Conservation (phyloP, 1,140 invertebrate species). For the Lethrus apterus region DNA sequence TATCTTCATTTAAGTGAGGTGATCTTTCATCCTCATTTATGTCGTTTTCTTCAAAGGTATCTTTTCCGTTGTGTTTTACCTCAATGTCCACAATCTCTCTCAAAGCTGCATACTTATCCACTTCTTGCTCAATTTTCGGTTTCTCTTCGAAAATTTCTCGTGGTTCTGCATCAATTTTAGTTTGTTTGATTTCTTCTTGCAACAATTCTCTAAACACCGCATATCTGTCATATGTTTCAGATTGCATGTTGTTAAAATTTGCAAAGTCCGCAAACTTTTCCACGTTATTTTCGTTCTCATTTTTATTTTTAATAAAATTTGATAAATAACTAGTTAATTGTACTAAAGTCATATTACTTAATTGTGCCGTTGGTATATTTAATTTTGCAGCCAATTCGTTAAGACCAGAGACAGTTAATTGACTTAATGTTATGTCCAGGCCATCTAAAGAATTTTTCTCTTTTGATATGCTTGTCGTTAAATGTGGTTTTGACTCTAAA, state of each 20-base stretch:
- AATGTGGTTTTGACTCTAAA: slow-evolving; percentile 25
- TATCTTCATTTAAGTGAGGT: slow-evolving; percentile 33
- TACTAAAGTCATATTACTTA: slow-evolving; percentile 78
- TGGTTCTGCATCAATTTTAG: slow-evolving; percentile 40
- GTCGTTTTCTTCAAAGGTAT: slow-evolving; percentile 28
- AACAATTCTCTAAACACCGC: slow-evolving; percentile 78
- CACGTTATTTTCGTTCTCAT: not conserved
- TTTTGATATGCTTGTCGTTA: slow-evolving; percentile 19
- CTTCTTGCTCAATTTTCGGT: not conserved
- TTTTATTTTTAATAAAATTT: slow-evolving; percentile 51
- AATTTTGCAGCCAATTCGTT: slow-evolving; percentile 68
- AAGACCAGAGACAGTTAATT: slow-evolving; percentile 71
- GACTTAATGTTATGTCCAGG: slow-evolving; percentile 69
- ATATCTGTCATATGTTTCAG: slow-evolving; percentile 62
- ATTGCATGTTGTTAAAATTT: slow-evolving; percentile 43
- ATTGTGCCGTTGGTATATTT: slow-evolving; percentile 62
- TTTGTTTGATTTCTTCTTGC: slow-evolving; percentile 55
- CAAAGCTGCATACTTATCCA: slow-evolving; percentile 62
- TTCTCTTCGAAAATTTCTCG: not conserved
- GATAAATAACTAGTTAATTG: slow-evolving; percentile 73
- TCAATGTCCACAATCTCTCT: slow-evolving; percentile 56
- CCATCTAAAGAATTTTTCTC: slow-evolving; percentile 41
- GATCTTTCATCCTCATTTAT: slow-evolving; percentile 37
- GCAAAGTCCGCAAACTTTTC: slow-evolving; percentile 53
- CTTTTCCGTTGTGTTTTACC: slow-evolving; percentile 20